A percentile compares a stretch with the other conserved stretches of the same genome.
phyloP scores from a whole-genome alignment of 1,140 invertebrate genomes.

The Megalopta genalis region DNA sequence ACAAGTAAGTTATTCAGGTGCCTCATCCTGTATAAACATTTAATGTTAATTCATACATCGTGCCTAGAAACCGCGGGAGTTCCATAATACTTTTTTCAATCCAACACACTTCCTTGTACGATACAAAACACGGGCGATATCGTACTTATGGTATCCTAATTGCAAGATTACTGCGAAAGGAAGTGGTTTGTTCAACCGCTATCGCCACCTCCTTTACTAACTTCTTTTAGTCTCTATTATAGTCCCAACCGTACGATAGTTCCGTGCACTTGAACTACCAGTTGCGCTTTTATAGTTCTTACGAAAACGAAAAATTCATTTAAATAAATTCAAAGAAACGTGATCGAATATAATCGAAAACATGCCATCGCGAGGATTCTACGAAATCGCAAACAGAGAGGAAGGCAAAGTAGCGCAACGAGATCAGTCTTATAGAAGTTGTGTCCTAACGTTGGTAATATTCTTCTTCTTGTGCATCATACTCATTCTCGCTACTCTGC shows the following conservation, averaged over 20 bases:
- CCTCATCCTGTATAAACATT: too few relatives aligned
- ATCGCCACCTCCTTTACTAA: constrained; percentile 28
- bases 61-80: too few relatives aligned
- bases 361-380: constrained; percentile 55
- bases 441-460: constrained; percentile 59
- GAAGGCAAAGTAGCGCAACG: constrained; percentile 24
- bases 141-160: neutral
- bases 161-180: constrained; percentile 52
- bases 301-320: neutral
- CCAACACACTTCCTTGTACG: neutral
- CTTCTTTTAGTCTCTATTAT: neutral
- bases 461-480: constrained; percentile 66
- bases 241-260: neutral
- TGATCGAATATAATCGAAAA: neutral
- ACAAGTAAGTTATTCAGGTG: too few relatives aligned
- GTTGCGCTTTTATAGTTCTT: neutral
- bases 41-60: neutral
- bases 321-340: neutral
- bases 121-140: neutral
- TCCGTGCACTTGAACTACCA: neutral
- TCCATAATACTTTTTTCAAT: neutral
- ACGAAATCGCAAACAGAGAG: constrained; percentile 37
- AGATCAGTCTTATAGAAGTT: constrained; percentile 66
- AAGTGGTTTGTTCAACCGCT: constrained; percentile 58
- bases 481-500: constrained; percentile 51